Evolutionary conservation across 1,140 invertebrate species (phyloP), one percentile per base, ranked within the genome.

Genomic region (Neodiprion fabricii): DNA sequence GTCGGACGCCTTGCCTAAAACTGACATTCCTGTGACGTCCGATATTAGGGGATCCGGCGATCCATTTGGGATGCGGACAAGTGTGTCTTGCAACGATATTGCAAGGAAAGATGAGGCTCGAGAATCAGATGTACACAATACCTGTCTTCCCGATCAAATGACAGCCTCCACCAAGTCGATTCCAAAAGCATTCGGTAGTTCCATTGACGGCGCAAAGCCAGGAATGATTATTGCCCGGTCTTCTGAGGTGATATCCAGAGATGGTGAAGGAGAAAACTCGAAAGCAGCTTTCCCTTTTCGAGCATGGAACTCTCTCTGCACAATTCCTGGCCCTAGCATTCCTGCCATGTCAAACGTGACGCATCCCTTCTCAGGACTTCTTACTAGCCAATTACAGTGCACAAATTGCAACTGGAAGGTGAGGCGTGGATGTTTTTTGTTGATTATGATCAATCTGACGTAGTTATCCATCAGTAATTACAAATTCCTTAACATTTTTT

Each of bases 361-460:
- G 3, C 91, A 93, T 87, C 94, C 94, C 8, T 95, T 95, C 81
- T 91, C 91, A 78, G 96, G 96, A 10, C 92, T 95, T n/a, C 89
- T 96, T 72, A 95, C 95, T 75, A 95, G 94, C 80, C 94, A 96
- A 83, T 90, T 96, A 53, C 91, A 94, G 75, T 97, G 96, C 85
- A 93, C 92, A 40, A 91, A 91, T 48, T 97, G 96, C 88, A 91
- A 92, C 17, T 92, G 91, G 85, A 96, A 95, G 90, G 94, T 95
- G 82, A 80, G 75, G 76, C 75, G 23, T 74, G 21, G 10, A 61
- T 21, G 17, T 74, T 74, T 53, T 74, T 74, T 67, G 48, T 75
- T 72, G n/a, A 11, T 14, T 53, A n/a, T 14, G 72, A 67, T 77
- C 5, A 23, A n/a, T 7, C 23, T n/a, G 48, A 12, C 47, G 17